Conservation (phyloP, 1,140 invertebrate genomes). For the Drosophila sp. region DNA sequence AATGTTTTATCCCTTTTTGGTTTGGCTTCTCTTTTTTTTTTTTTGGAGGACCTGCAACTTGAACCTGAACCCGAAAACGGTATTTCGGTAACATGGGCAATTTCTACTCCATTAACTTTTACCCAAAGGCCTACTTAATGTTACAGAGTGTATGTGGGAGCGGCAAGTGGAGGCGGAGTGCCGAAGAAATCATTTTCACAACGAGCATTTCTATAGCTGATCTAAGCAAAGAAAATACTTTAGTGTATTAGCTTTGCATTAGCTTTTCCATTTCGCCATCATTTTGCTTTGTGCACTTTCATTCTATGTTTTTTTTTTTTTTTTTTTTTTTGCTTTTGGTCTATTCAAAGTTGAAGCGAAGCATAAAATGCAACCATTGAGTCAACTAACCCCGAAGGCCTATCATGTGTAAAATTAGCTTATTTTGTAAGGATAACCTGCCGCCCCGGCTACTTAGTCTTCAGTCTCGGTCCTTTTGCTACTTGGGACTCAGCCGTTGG, state of each 20-base stretch:
- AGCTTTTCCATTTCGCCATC: neutral
- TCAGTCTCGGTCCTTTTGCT: neutral
- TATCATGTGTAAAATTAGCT: constrained; percentile 81
- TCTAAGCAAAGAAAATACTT: constrained; percentile 4
- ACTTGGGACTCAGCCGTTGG: constrained; percentile 43
- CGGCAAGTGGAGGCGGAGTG: neutral
- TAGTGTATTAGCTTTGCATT: constrained; percentile 11
- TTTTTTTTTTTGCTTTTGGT: neutral
- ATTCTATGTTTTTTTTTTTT: neutral
- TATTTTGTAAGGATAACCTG: constrained; percentile 68
- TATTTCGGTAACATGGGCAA: constrained; percentile 34
- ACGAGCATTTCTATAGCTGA: neutral
- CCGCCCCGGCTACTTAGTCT: constrained; percentile 23
- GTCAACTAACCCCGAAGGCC: constrained; percentile 38
- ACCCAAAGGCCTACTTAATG: constrained; percentile 78
- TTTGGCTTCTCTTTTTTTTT: neutral
- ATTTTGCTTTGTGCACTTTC: constrained; percentile 6
- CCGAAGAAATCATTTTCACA: constrained; percentile 65
- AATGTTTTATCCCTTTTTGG: constrained; percentile 75
- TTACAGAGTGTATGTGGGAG: constrained; percentile 30
- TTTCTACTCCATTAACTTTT: constrained; percentile 81
- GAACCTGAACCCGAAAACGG: constrained; percentile 15
- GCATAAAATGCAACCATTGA: constrained; percentile 22
- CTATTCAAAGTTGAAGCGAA: constrained; percentile 1
- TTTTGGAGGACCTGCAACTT: constrained; percentile 6